Base-by-base conservation (phyloP, 2,888 invertebrate genomes). In the Noctua janthina region DNA sequence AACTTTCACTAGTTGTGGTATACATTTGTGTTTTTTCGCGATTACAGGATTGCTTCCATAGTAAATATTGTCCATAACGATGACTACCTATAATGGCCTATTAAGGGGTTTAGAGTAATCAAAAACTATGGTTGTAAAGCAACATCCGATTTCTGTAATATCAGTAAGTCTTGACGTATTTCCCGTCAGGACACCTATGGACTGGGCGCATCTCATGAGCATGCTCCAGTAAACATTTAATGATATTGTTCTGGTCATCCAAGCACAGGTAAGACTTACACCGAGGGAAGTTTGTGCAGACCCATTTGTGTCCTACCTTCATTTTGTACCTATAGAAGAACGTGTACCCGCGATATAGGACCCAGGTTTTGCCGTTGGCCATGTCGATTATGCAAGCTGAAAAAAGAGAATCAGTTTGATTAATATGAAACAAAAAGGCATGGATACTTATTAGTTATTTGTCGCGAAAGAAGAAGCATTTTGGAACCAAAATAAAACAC, bases 261-360 rank as follows among this genome's bases (percentile, higher is more conserved):
- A 95, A 88, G 62, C 89, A 91, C 0, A 95, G 70, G 59, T 73
- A 93, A 0, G 94, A 92, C 66, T 94, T 95, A 88, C 95, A 95
- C 5, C 91, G 89, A 0, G 95, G 94, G 79, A 93, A 95, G 20
- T 84, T 91, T 3, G 94, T 95, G 81, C 95, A 95, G 0, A 93
- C 94, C 94, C 94, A 95, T 78, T 94, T 94, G 39, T 91, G 87
- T 2, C 94, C 94, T 1, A 67, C 66, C 73, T 82, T 91, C 17
- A 87, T 79, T 67, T 88, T 90, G 83, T 95, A 94, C 15, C 94
- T 90, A 74, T 90, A 93, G 91, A 95, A 95, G 86, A 94, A 95
- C 0, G 94, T 94, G 79, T 92, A 93, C 0, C 94, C 94, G 13
- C 87, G 75, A 85, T 90, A 91, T 2, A 94, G 81, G 0, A 94